A percentile compares a stretch with the other conserved stretches of the same genome.
These are phyloP conservation scores for Suricata suricatta DNA, from an alignment of 2,113 vertebrate species.

Conservation along the genomic window DNA sequence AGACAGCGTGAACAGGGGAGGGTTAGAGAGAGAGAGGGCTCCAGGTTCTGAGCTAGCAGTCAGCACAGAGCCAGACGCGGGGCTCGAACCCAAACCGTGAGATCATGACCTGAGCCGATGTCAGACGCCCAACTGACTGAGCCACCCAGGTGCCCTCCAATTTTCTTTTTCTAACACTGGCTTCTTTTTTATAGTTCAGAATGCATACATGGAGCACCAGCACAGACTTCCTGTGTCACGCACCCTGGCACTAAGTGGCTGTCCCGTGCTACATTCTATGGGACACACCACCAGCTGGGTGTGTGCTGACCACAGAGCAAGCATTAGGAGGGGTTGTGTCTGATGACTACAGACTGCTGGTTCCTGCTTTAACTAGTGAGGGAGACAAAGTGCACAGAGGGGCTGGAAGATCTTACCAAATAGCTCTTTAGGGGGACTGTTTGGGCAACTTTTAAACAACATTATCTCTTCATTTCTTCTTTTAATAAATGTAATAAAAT, in stretches of 20 bases:
- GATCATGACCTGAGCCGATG: no score
- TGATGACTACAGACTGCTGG: background rate
- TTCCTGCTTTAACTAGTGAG: background rate
- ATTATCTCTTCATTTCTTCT: background rate
- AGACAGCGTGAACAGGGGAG: no score
- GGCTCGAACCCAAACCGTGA: no score
- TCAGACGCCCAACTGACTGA: no score
- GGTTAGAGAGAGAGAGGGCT: no score
- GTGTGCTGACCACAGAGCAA: background rate
- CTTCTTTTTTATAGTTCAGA: background rate
- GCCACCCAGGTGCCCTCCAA: background rate
- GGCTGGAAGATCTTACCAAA: background rate
- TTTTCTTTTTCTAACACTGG: background rate
- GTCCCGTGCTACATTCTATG: background rate
- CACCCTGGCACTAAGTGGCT: background rate
- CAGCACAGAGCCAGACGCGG: no score
- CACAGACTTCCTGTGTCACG: background rate
- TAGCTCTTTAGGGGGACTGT: background rate
- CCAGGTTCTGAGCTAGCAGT: no score
- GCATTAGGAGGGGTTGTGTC: background rate
- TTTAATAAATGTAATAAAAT: slow-evolving; percentile 7
- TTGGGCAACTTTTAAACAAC: background rate
- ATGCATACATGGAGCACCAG: background rate
- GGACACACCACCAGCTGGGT: background rate
- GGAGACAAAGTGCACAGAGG: background rate